These are phyloP conservation scores for Arrhamphus sclerolepis DNA, from an alignment of 2,797 vertebrate species.

Conservation along the genomic window DNA sequence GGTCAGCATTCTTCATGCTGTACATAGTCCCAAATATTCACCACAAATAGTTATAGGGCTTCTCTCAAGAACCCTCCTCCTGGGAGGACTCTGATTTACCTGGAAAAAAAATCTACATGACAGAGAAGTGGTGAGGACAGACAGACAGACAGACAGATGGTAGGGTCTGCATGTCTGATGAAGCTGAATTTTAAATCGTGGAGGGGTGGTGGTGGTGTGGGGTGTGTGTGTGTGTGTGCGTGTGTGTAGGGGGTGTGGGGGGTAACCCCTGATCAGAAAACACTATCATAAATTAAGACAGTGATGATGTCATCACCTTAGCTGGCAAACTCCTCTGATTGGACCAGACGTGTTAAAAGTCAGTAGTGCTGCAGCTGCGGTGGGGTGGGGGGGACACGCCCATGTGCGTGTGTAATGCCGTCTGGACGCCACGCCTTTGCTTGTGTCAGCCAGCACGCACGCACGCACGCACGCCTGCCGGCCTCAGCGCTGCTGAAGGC, in stretches of 20 bases:
- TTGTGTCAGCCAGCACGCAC: constrained; percentile 50
- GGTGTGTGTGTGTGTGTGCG: no score
- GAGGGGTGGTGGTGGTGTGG: no score
- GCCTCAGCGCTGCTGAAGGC: constrained; percentile 45
- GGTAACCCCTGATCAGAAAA: background rate
- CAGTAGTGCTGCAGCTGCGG: constrained; percentile 33
- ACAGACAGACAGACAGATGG: constrained; percentile 32
- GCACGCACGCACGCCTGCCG: constrained; percentile 13
- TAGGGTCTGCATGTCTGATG: constrained; percentile 58
- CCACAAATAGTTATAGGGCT: no score
- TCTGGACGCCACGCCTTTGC: constrained; percentile 69
- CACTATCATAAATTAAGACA: fast-evolving
- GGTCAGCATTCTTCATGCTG: no score
- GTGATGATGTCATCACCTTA: background rate
- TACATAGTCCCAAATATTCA: no score
- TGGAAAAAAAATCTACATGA: no score
- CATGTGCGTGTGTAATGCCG: constrained; percentile 43
- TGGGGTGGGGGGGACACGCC: constrained; percentile 37
- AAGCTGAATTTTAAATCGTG: constrained; percentile 42
- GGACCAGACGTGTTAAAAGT: constrained; percentile 2
- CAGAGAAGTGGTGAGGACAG: background rate
- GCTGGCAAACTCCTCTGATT: background rate
- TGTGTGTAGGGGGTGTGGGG: no score
- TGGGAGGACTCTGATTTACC: no score
- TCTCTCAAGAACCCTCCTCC: no score